Percentiles rank a stretch among this genome's conserved stretches.
These are phyloP conservation scores for Leptothorax acervorum DNA, from an alignment of 2,888 invertebrate species.

Conservation along the genomic window DNA sequence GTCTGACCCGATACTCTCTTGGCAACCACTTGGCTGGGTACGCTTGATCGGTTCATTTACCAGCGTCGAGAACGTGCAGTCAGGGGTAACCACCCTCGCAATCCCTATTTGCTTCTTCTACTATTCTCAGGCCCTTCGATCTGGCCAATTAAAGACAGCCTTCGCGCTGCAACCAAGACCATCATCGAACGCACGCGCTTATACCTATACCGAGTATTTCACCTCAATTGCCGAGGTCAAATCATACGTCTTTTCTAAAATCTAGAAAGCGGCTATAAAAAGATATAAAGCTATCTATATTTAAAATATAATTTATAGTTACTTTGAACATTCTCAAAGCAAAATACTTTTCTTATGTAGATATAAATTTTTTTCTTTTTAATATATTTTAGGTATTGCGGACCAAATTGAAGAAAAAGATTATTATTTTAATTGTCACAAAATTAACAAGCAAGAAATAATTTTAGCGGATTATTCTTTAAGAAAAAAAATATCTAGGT, in stretches of 20 bases:
- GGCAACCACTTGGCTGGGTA: constrained; percentile 73
- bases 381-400: neutral
- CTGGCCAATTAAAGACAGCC: constrained; percentile 68
- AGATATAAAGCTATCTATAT: neutral
- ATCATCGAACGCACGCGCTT: constrained; percentile 26
- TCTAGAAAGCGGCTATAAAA: neutral
- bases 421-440: neutral
- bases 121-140: constrained; percentile 56
- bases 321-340: neutral
- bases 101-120: constrained; percentile 66
- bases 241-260: neutral
- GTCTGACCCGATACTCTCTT: constrained; percentile 68
- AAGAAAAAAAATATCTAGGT: neutral
- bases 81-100: constrained; percentile 53
- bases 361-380: neutral
- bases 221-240: neutral
- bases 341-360: neutral
- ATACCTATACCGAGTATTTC: neutral
- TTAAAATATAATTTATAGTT: neutral
- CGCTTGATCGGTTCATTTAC: constrained; percentile 76
- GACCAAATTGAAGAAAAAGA: neutral
- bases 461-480: neutral
- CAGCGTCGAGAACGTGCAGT: constrained; percentile 56
- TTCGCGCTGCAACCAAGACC: constrained; percentile 27
- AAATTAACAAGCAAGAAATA: neutral